A percentile compares a stretch with the other conserved stretches of the same genome.
Evolutionary conservation across 2,888 invertebrate species (phyloP).

Genomic region (Drosophila eohydei): DNA sequence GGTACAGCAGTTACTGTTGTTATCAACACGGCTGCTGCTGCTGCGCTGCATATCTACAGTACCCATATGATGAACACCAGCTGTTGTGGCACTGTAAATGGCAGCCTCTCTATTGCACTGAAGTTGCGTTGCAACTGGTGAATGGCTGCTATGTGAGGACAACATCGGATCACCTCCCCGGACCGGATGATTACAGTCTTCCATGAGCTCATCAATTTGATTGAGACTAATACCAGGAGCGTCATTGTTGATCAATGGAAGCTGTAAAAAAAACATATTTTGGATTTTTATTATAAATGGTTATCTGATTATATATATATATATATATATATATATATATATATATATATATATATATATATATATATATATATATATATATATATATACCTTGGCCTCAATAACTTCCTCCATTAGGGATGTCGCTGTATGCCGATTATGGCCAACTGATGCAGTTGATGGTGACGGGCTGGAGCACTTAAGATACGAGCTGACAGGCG

Average conservation of each 20-base stretch:
- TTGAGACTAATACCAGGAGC: conserved; percentile 86
- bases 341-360: conserved; percentile 15
- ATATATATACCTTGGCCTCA: conserved; percentile 82
- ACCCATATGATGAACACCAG: conserved; percentile 6
- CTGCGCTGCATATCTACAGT: conserved; percentile 2
- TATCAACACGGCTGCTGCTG: neutral
- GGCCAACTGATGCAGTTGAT: conserved; percentile 52
- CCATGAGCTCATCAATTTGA: conserved; percentile 89
- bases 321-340: conserved; percentile 13
- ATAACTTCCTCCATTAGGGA: conserved; percentile 84
- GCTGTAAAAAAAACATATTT: conserved; percentile 82
- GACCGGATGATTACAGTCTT: conserved; percentile 86
- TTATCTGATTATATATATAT: neutral
- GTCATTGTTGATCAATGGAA: conserved; percentile 86
- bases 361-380: neutral
- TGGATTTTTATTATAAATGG: neutral
- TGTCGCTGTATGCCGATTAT: conserved; percentile 71
- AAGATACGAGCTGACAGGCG: conserved; percentile 84
- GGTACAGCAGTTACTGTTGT: neutral
- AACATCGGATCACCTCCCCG: conserved; percentile 89
- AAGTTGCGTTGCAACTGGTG: conserved; percentile 19
- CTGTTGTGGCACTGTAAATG: conserved; percentile 24
- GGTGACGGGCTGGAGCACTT: conserved; percentile 82
- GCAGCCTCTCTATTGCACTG: conserved; percentile 36
- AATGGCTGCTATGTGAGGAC: conserved; percentile 82